A percentile compares a stretch with the other conserved stretches of the same genome.
Evolutionary conservation across 64 coral and sea anemone genomes (phyloP).

Genomic region (Porites australiensis): DNA sequence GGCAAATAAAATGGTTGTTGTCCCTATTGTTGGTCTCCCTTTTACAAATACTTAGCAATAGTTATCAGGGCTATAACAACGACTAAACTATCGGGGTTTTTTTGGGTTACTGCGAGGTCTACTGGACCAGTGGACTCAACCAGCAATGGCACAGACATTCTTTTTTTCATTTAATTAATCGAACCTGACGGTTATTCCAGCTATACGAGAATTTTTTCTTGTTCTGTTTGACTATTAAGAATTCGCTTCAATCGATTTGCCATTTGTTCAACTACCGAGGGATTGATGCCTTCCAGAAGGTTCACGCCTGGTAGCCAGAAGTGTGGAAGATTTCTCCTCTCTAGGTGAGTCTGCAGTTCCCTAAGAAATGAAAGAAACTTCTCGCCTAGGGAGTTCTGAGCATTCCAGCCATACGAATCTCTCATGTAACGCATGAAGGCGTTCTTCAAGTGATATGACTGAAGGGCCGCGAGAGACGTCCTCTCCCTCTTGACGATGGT

Average conservation of each 20-base stretch:
- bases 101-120: too few relatives aligned
- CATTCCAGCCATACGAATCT: neutral
- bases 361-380: constrained; percentile 21
- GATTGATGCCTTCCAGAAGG: constrained; percentile 45
- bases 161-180: too few relatives aligned
- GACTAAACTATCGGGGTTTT: too few relatives aligned
- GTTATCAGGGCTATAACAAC: too few relatives aligned
- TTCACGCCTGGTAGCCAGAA: constrained; percentile 35
- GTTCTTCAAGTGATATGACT: constrained; percentile 78
- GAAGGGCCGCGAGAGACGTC: constrained; percentile 8
- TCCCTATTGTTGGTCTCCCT: too few relatives aligned
- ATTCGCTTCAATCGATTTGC: constrained; percentile 23
- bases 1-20: too few relatives aligned
- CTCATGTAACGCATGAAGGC: constrained; percentile 61
- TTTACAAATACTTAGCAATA: too few relatives aligned
- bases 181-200: neutral
- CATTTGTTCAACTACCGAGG: constrained; percentile 4
- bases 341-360: neutral
- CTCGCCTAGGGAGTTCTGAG: constrained; percentile 22
- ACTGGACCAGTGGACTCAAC: too few relatives aligned
- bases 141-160: too few relatives aligned
- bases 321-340: constrained; percentile 7
- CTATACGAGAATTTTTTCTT: neutral
- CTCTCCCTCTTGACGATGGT: constrained; percentile 28
- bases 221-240: constrained; percentile 11